Evolutionary conservation across 2,113 vertebrate species (phyloP).

Genomic region (Channa argus): DNA sequence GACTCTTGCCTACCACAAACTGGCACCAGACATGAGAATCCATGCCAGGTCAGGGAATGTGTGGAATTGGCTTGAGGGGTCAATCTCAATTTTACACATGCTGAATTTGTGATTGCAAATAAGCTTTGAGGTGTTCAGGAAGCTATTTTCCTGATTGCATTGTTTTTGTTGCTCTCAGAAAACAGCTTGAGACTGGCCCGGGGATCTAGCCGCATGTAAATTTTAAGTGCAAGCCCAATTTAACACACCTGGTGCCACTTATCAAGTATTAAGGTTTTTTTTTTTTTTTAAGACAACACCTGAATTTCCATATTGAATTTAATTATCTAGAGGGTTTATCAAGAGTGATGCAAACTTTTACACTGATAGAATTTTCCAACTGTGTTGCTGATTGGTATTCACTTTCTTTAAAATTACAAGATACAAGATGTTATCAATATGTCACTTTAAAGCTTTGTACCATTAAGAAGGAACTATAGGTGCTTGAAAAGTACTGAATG

Average conservation of each 20-base stretch:
- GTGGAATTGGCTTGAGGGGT: conserved; percentile 54
- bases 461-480: background rate
- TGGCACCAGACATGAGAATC: conserved; percentile 65
- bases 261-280: no score
- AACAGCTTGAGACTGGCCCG: no score
- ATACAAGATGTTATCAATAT: background rate
- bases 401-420: background rate
- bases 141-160: no score
- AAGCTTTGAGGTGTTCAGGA: background rate
- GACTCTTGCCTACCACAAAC: conserved; percentile 62
- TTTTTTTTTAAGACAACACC: no score
- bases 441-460: background rate
- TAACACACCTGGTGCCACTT: no score
- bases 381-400: background rate
- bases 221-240: no score
- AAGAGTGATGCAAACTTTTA: no score
- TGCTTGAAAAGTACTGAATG: background rate
- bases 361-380: background rate
- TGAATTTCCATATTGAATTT: no score
- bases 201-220: no score
- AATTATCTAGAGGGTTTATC: no score
- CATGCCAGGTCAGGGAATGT: conserved; percentile 74
- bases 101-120: background rate
- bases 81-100: conserved; percentile 60
- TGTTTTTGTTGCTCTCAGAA: no score